A percentile compares a stretch with the other conserved stretches of the same genome.
phyloP scores from a whole-genome alignment of 2,113 vertebrate species.

The Rallus limicola region DNA sequence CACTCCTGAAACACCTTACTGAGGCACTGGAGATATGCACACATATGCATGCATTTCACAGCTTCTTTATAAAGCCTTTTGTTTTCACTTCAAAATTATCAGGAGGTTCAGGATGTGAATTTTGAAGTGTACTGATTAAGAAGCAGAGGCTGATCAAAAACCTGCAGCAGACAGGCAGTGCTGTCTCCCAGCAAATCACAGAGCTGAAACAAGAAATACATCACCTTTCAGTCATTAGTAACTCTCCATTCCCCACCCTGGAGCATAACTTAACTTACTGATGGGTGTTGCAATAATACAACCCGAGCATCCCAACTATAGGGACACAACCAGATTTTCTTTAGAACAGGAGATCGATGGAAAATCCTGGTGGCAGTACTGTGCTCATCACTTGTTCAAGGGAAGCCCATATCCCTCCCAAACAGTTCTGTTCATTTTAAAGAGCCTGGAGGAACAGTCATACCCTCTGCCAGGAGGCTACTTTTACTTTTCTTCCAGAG shows the following conservation, averaged over 20 bases:
- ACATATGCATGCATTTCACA: neutral
- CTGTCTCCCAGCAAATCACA: neutral
- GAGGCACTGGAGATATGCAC: neutral
- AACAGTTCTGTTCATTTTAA: neutral
- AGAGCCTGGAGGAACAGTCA: neutral
- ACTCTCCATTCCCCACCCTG: accelerated
- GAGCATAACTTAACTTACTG: neutral
- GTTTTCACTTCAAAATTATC: neutral
- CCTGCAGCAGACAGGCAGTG: neutral
- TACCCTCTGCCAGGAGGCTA: neutral
- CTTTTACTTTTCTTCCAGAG: neutral
- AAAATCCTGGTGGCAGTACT: neutral
- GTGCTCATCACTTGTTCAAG: neutral
- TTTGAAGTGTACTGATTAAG: neutral
- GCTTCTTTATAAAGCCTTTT: neutral
- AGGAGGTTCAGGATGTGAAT: neutral
- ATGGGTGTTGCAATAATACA: neutral
- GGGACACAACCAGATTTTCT: neutral
- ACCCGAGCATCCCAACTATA: neutral
- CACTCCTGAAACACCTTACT: neutral
- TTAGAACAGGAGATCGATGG: neutral
- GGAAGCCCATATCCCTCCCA: neutral
- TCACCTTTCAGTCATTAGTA: neutral
- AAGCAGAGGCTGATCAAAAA: neutral
- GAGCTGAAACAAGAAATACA: neutral